Evolutionary conservation across 1,140 invertebrate species (phyloP).

Genomic region (Papilio helenus): DNA sequence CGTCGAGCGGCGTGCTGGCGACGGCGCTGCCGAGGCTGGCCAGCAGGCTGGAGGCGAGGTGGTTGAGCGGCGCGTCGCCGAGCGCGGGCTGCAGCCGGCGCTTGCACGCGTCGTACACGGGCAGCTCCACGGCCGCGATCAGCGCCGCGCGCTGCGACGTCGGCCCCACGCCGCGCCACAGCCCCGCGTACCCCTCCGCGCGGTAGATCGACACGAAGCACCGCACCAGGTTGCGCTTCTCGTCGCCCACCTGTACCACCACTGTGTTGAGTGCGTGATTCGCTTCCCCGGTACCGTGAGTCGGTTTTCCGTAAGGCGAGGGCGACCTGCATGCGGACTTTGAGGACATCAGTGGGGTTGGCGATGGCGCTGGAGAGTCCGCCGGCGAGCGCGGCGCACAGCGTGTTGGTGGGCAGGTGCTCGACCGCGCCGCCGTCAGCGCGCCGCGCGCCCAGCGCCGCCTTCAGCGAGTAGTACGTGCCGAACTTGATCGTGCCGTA

Average conservation of each 20-base stretch:
- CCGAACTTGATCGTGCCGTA: conserved; percentile 99
- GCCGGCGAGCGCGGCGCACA: conserved; percentile 92
- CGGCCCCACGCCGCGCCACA: conserved; percentile 92
- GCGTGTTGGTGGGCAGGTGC: conserved; percentile 90
- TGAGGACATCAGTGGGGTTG: conserved; percentile 99
- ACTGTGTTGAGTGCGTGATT: too few species aligned
- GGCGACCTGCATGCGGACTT: conserved; percentile 98
- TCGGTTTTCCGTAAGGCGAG: background rate
- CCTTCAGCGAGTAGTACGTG: conserved; percentile 96
- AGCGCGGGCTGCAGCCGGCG: conserved; percentile 88
- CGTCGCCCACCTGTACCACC: conserved; percentile 59
- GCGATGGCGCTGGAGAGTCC: conserved; percentile 97
- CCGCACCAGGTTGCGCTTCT: conserved; percentile 64
- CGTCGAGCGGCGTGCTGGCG: conserved; percentile 97
- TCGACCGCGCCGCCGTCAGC: conserved; percentile 86
- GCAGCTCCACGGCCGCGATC: conserved; percentile 96
- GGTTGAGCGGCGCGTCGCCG: conserved; percentile 92
- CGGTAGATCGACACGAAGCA: conserved; percentile 64
- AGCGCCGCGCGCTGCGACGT: conserved; percentile 96
- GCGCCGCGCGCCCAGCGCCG: conserved; percentile 84
- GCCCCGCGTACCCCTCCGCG: conserved; percentile 62
- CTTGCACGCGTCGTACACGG: conserved; percentile 96
- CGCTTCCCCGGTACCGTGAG: too few species aligned
- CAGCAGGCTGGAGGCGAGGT: conserved; percentile 95
- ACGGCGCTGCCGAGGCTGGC: conserved; percentile 96